Evolutionary conservation across 1,140 invertebrate genomes (phyloP).

Genomic region (Heliconius eleuchia): DNA sequence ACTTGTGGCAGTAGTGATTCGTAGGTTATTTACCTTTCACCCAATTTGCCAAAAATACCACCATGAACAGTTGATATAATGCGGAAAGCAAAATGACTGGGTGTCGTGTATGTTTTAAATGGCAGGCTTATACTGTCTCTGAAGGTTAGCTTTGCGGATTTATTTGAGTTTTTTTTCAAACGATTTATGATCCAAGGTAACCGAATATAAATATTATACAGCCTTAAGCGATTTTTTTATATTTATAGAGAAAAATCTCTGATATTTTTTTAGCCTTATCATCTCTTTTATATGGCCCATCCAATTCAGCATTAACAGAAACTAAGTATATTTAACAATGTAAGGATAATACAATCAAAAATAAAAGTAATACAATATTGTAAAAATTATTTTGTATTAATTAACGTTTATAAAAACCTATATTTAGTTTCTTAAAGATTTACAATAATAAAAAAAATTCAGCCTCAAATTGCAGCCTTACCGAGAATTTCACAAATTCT

Average conservation of each 20-base stretch:
- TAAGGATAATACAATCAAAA: too few species aligned
- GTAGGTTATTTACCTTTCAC: conserved; percentile 71
- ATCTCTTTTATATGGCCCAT: neutral
- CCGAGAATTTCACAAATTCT: too few species aligned
- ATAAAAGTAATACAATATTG: too few species aligned
- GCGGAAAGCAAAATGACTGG: conserved; percentile 44
- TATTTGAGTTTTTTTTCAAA: conserved; percentile 25
- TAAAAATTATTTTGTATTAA: neutral
- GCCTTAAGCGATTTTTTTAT: neutral
- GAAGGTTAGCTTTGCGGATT: conserved; percentile 29
- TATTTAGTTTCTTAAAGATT: too few species aligned
- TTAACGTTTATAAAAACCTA: neutral
- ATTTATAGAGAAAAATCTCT: too few species aligned
- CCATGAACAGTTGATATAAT: conserved; percentile 51
- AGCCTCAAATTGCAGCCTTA: too few species aligned
- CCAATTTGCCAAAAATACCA: conserved; percentile 72
- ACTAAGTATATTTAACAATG: neutral
- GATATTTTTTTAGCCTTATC: too few species aligned
- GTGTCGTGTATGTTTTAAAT: conserved; percentile 37
- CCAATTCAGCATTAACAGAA: neutral
- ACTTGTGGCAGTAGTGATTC: conserved; percentile 52
- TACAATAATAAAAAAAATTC: too few species aligned
- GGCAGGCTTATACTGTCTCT: conserved; percentile 39
- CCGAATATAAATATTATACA: conserved; percentile 17
- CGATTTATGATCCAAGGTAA: conserved; percentile 35